These are phyloP conservation scores for Porites divaricata DNA, from an alignment of 92 coral and sea anemone species.

Conservation along the genomic window DNA sequence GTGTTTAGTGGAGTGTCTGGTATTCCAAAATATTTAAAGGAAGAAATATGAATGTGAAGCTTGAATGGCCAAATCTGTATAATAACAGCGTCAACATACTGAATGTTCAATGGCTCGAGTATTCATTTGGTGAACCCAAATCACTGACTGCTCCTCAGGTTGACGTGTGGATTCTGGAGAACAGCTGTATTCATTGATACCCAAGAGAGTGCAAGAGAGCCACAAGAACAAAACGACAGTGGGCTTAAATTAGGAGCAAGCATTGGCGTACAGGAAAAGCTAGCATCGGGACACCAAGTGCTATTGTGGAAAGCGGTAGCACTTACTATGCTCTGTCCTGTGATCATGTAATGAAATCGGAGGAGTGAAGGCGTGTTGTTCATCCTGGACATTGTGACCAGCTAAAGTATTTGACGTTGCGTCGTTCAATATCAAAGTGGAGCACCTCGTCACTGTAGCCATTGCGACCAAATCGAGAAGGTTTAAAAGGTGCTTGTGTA, in stretches of 20 bases:
- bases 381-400: conserved; percentile 11
- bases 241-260: conserved; percentile 11
- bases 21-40: conserved; percentile 2
- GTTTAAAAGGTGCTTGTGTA: conserved; percentile 15
- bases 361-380: background rate
- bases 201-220: too few relatives aligned
- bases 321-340: conserved; percentile 28
- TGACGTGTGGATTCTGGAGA: conserved; percentile 27
- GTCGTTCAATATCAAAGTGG: too few relatives aligned
- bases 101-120: background rate
- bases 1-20: conserved; percentile 26
- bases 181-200: background rate
- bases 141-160: background rate
- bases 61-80: conserved; percentile 5
- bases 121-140: conserved; percentile 3
- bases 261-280: conserved; percentile 20
- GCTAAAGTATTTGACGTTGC: background rate
- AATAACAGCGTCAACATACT: background rate
- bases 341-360: conserved; percentile 28
- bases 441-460: too few relatives aligned
- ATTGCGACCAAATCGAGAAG: background rate
- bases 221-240: too few relatives aligned
- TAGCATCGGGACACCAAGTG: conserved; percentile 32
- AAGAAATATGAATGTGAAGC: background rate
- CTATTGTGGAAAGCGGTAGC: conserved; percentile 20